Base-by-base conservation (phyloP, 2,113 vertebrate species). In the Taxidea taxus region DNA sequence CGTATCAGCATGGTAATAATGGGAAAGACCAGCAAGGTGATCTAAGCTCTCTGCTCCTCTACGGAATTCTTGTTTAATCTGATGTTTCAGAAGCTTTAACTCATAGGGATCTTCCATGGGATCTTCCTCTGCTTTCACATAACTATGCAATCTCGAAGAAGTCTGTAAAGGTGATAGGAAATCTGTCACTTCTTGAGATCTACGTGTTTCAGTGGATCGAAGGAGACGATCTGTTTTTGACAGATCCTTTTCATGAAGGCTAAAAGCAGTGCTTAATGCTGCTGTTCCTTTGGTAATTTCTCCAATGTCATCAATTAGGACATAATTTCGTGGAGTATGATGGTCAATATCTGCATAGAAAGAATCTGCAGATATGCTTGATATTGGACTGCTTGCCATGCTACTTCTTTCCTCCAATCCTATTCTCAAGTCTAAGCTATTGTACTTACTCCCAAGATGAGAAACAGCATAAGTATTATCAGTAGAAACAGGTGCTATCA, bases 81-180 rank as follows among this genome's bases (percentile, higher is more conserved):
- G 99, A 78, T 99, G 99, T 97, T 99, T 99, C 83, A 99, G 98
- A 91, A 99, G 99, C 94, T 99, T 99, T 83, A 99, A 98, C 96
- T 99, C 99, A 98, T 99, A 99, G 27, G 99, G 99, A 47, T 99
- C 99, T 92, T 99, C 99, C 99, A 99, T 99, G 11, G 99, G 98
- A 60, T 99, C 99, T 97, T 99, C 99, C 87, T 99, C 99, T 51
- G 99, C 98, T 99, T 99, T 99, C 95, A 99, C 99, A 91, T 99
- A 99, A 62, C 99, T 98, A 90, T 99, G 99, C 89, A 99, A 97
- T 72, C 99, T 99, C 56, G 99, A 99, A 66, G 99, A 99, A 82
- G 98, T 98, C 96, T 99, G 99, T 78, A 99, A 96, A 68, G 99
- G 99, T 94, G 99, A 97, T n/a, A 99, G 98, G 98, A 99, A 99